These are phyloP conservation scores for Poicephalus gulielmi DNA, from an alignment of 2,113 vertebrate genomes.

Conservation along the genomic window DNA sequence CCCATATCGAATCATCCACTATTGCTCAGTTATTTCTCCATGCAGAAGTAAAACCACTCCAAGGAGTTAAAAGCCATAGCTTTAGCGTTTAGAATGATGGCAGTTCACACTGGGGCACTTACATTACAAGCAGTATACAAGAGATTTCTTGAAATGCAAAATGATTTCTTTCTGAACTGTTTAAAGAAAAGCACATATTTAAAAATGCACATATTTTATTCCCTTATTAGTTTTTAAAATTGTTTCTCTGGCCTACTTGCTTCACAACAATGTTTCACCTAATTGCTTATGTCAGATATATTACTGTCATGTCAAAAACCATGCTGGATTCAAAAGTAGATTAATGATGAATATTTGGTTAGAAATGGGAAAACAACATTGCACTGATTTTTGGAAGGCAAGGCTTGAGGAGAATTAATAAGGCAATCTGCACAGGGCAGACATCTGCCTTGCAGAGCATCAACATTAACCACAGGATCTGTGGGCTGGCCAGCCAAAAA, in stretches of 20 bases:
- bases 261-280: background rate
- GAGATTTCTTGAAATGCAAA: background rate
- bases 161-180: background rate
- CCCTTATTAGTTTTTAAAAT: conserved; percentile 20
- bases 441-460: background rate
- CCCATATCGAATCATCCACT: background rate
- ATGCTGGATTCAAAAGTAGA: background rate
- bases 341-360: conserved; percentile 35
- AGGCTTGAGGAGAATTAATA: conserved; percentile 36
- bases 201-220: conserved; percentile 33
- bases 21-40: background rate
- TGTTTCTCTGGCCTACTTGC: background rate
- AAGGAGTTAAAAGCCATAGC: background rate
- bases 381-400: background rate
- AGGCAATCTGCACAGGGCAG: background rate
- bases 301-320: background rate
- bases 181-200: background rate
- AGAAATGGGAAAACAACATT: conserved; percentile 26
- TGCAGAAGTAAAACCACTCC: background rate
- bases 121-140: background rate
- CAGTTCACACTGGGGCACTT: background rate
- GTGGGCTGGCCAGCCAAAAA: background rate
- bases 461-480: rapidly evolving
- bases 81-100: background rate
- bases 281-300: conserved; percentile 29